Evolutionary conservation across 2,888 invertebrate species (phyloP).

Genomic region (Coronaproctus castanopsis): DNA sequence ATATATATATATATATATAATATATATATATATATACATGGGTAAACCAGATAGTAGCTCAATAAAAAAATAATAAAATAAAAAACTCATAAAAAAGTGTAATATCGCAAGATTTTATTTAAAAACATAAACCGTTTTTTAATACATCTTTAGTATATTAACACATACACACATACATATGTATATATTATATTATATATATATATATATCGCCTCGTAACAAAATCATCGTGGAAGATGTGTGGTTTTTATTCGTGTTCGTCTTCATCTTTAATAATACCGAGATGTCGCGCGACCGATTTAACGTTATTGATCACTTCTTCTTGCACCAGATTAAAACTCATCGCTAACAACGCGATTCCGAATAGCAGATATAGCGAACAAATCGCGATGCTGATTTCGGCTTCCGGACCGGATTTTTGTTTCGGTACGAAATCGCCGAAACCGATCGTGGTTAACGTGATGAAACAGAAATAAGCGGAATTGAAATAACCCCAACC

Average conservation of each 20-base stretch:
- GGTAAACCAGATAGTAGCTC: no score
- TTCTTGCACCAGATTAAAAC: constrained; percentile 87
- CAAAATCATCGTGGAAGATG: no score
- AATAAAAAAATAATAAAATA: no score
- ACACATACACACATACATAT: no score
- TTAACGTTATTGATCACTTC: constrained; percentile 78
- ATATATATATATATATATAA: no score
- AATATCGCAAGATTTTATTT: no score
- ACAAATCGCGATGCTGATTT: constrained; percentile 58
- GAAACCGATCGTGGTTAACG: constrained; percentile 79
- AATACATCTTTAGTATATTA: no score
- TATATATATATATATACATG: no score
- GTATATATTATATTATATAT: no score
- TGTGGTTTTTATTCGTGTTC: constrained; percentile 15
- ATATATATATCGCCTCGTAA: no score
- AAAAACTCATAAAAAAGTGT: no score
- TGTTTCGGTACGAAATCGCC: constrained; percentile 81
- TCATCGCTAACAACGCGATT: constrained; percentile 85
- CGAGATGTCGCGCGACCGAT: constrained; percentile 61
- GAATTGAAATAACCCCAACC: constrained; percentile 65
- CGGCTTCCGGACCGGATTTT: constrained; percentile 31
- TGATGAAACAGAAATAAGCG: constrained; percentile 85
- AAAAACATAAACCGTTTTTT: no score
- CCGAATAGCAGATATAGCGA: constrained; percentile 84
- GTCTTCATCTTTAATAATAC: constrained; percentile 47